A percentile compares a stretch with the other conserved stretches of the same genome.
These are phyloP conservation scores for Montipora capricornis DNA, from an alignment of 64 coral and sea anemone genomes.

Conservation along the genomic window DNA sequence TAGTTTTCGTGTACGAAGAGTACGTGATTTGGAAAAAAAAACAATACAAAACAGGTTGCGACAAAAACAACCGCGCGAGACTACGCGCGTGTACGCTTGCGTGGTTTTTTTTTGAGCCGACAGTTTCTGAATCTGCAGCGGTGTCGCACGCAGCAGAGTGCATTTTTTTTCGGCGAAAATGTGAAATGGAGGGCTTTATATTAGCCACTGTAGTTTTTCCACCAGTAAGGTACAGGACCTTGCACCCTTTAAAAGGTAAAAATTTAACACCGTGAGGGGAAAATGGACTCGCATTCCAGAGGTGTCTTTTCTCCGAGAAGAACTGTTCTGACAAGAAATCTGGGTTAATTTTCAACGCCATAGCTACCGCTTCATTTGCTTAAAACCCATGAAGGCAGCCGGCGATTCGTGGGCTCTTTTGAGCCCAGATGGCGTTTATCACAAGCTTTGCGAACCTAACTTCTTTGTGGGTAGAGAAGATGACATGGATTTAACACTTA, in stretches of 20 bases:
- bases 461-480: slow-evolving; percentile 91
- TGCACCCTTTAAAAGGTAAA: neutral
- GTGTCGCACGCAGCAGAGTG: neutral
- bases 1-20: too few relatives aligned
- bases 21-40: too few relatives aligned
- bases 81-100: neutral
- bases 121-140: neutral
- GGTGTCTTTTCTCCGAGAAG: neutral
- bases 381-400: neutral
- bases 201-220: too few relatives aligned
- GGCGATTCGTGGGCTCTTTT: slow-evolving; percentile 65
- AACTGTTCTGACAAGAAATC: neutral
- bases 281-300: neutral
- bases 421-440: slow-evolving; percentile 77
- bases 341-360: neutral
- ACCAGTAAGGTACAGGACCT: neutral
- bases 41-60: too few relatives aligned
- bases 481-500: slow-evolving; percentile 75
- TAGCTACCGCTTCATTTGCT: neutral
- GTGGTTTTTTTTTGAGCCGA: neutral
- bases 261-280: neutral
- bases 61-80: neutral
- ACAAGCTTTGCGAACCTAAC: slow-evolving; percentile 79
- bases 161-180: neutral
- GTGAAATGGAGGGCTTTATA: too few relatives aligned